Evolutionary conservation across 2,113 vertebrate genomes (phyloP).

Genomic region (Perccottus glenii): DNA sequence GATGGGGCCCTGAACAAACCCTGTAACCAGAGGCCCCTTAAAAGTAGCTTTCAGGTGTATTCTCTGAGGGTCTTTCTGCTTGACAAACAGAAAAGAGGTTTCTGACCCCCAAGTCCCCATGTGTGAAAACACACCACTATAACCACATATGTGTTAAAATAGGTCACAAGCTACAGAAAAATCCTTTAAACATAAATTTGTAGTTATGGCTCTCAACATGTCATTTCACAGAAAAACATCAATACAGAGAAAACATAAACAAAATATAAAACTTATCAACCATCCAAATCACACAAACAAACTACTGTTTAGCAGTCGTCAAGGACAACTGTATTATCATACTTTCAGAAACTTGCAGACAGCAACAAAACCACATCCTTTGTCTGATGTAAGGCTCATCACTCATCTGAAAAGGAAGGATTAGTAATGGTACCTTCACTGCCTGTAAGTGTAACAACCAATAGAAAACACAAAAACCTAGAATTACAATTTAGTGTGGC

Average conservation of each 20-base stretch:
- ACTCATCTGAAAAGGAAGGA: not conserved
- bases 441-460: not conserved
- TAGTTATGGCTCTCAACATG: not conserved
- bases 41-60: slow-evolving; percentile 2
- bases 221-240: too few species aligned
- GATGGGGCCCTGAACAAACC: not conserved
- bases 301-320: slow-evolving; percentile 36
- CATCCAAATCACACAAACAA: slow-evolving; percentile 2
- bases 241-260: not conserved
- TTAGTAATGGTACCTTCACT: slow-evolving; percentile 28
- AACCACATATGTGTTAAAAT: slow-evolving; percentile 4
- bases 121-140: not conserved
- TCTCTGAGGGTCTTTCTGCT: slow-evolving; percentile 3
- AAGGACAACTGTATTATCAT: slow-evolving; percentile 37
- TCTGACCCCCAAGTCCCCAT: slow-evolving; percentile 22
- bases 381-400: slow-evolving; percentile 23
- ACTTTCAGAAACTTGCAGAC: slow-evolving; percentile 13
- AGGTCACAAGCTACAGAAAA: slow-evolving; percentile 9
- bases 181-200: not conserved
- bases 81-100: slow-evolving; percentile 15
- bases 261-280: not conserved
- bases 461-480: not conserved
- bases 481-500: not conserved
- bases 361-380: slow-evolving; percentile 44
- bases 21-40: too few species aligned